phyloP scores from a whole-genome alignment of 2,888 invertebrate species.

The Pheosia gnoma region DNA sequence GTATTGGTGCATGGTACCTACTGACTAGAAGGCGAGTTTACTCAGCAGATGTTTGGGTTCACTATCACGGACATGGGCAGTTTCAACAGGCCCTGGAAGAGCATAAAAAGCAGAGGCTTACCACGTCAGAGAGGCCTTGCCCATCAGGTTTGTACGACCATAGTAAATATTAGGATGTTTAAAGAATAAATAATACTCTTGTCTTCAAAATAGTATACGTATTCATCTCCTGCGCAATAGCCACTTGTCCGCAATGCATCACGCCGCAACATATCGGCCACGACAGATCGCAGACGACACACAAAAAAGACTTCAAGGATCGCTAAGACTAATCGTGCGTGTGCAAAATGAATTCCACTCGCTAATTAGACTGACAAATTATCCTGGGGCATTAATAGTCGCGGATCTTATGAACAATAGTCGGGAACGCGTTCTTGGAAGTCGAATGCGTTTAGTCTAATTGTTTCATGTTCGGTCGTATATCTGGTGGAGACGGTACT shows the following conservation, averaged over 20 bases:
- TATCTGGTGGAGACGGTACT: not conserved
- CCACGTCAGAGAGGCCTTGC: too few relatives aligned
- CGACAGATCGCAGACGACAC: constrained; percentile 36
- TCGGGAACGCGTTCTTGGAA: constrained; percentile 34
- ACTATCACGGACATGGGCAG: too few relatives aligned
- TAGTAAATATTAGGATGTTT: too few relatives aligned
- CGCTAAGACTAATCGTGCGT: constrained; percentile 43
- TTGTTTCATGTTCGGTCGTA: constrained; percentile 4
- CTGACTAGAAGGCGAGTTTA: not conserved
- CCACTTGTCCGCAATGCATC: constrained; percentile 39
- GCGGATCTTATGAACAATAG: constrained; percentile 47
- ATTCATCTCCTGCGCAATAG: not conserved
- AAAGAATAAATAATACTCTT: not conserved
- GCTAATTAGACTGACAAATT: constrained; percentile 60
- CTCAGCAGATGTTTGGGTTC: too few relatives aligned
- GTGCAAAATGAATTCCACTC: constrained; percentile 49
- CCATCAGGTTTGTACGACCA: too few relatives aligned
- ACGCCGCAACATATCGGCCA: constrained; percentile 25
- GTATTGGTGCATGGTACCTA: not conserved
- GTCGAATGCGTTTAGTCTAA: constrained; percentile 7
- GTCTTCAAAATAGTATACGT: not conserved
- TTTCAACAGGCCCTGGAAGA: too few relatives aligned
- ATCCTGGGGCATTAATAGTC: constrained; percentile 45
- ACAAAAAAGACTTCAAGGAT: constrained; percentile 30
- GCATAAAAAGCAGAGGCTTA: too few relatives aligned